Evolutionary conservation across 2,888 invertebrate species (phyloP).

Genomic region (Chymomyza caudatula): DNA sequence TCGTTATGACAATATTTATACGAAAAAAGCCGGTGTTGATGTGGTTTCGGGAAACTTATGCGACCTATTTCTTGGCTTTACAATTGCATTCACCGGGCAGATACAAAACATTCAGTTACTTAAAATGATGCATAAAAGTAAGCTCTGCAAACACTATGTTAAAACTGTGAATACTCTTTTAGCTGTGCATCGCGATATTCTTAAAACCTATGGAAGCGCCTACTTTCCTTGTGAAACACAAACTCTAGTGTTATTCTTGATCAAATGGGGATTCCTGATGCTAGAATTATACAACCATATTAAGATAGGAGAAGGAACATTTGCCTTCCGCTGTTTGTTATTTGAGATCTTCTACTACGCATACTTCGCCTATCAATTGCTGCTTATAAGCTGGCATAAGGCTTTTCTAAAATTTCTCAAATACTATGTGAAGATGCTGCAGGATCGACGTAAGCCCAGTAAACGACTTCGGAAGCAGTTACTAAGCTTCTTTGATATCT

Average conservation of each 20-base stretch:
- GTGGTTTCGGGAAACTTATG: no score
- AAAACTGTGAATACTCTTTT: background rate
- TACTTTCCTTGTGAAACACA: background rate
- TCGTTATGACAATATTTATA: no score
- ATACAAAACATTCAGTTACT: background rate
- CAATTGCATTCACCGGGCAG: background rate
- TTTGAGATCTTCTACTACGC: background rate
- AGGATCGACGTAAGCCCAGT: background rate
- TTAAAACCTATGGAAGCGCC: background rate
- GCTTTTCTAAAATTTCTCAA: background rate
- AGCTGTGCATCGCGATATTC: background rate
- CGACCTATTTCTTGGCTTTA: no score
- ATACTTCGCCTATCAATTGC: background rate
- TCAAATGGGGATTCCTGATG: background rate
- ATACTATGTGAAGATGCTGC: background rate
- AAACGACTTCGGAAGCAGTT: background rate
- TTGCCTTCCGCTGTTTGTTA: background rate
- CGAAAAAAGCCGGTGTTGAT: no score
- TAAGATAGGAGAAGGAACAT: background rate
- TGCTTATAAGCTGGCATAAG: background rate
- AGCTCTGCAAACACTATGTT: background rate
- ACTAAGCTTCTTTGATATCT: background rate
- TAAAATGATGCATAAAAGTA: background rate
- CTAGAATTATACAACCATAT: background rate
- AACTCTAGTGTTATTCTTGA: background rate